Evolutionary conservation across 1,140 invertebrate genomes (phyloP).

Genomic region (Oncopodura yosiiana): DNA sequence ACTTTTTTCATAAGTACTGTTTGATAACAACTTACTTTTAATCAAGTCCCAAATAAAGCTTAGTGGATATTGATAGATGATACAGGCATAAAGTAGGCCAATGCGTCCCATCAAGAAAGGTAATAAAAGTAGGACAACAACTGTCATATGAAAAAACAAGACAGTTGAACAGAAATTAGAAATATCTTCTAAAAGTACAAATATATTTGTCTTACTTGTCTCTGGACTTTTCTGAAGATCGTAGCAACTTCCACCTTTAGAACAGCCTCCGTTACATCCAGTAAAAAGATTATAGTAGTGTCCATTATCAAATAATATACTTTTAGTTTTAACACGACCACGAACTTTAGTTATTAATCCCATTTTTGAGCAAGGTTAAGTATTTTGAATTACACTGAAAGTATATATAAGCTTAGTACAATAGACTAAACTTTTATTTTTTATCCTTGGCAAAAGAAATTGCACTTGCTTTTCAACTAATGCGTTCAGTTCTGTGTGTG

Average conservation of each 20-base stretch:
- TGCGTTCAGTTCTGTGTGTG: background rate
- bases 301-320: background rate
- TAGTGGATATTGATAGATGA: conserved; percentile 27
- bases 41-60: conserved; percentile 16
- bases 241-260: conserved; percentile 7
- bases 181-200: background rate
- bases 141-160: background rate
- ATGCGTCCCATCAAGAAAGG: conserved; percentile 25
- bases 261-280: conserved; percentile 7
- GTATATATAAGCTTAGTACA: too few species aligned
- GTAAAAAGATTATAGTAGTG: conserved; percentile 1
- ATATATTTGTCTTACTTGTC: conserved; percentile 13
- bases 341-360: conserved; percentile 23
- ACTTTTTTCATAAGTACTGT: background rate
- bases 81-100: conserved; percentile 23
- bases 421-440: too few species aligned
- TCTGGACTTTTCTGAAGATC: conserved; percentile 25
- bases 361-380: conserved; percentile 3
- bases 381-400: background rate
- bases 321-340: background rate
- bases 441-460: too few species aligned
- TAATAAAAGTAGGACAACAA: conserved; percentile 22
- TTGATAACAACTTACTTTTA: conserved; percentile 11
- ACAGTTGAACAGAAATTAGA: background rate
- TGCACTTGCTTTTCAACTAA: background rate